These are phyloP conservation scores for Sinopyrophorus schimmeli DNA, from an alignment of 2,888 invertebrate genomes.

Conservation along the genomic window DNA sequence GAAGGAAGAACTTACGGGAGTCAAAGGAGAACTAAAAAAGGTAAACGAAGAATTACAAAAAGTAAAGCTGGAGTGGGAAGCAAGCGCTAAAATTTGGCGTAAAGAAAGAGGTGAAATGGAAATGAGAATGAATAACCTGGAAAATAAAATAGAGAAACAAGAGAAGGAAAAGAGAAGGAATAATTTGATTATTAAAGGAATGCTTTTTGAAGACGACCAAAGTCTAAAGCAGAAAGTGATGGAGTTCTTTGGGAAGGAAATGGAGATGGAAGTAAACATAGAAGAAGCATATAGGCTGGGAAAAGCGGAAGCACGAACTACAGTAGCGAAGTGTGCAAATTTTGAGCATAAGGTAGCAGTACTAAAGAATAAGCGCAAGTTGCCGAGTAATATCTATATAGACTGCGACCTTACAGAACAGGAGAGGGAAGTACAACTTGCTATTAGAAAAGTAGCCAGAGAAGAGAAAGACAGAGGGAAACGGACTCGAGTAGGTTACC, in stretches of 20 bases:
- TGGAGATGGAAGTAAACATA: background rate
- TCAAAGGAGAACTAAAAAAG: too few species aligned
- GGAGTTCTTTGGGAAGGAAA: conserved; percentile 1
- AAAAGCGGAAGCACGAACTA: conserved; percentile 1
- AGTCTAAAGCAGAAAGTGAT: conserved; percentile 1
- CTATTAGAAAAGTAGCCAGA: background rate
- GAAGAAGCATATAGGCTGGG: background rate
- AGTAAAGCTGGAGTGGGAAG: background rate
- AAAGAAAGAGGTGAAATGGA: conserved; percentile 1
- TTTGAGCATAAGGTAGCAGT: conserved; percentile 3
- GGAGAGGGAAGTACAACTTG: background rate
- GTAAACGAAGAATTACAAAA: background rate
- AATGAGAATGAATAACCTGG: conserved; percentile 1
- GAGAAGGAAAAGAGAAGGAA: conserved; percentile 8
- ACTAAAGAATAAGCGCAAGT: conserved; percentile 5
- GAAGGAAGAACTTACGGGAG: conserved; percentile 1
- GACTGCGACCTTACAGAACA: background rate
- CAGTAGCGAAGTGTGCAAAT: conserved; percentile 5
- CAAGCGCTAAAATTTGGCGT: background rate
- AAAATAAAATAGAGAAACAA: conserved; percentile 2
- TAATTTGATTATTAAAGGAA: conserved; percentile 7
- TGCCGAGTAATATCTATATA: background rate
- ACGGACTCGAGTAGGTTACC: conserved; percentile 1
- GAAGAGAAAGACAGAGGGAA: conserved; percentile 6
- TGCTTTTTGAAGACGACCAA: background rate